Conservation (phyloP, 2,797 vertebrate species). For the Graptemys geographica region DNA sequence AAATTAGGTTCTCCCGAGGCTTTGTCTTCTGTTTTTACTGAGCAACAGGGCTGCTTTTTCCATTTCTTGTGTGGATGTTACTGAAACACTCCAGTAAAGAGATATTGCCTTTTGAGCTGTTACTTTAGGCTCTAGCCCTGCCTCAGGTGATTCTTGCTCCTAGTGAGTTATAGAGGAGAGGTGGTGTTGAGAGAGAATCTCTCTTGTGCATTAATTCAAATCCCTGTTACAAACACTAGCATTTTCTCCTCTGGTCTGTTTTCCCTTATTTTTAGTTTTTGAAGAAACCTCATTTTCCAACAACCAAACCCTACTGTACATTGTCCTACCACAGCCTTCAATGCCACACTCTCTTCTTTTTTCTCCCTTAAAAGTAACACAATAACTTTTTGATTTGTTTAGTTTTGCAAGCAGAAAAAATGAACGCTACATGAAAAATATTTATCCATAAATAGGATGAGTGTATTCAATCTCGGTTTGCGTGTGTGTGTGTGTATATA, state of each 20-base stretch:
- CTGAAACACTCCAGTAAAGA: background rate
- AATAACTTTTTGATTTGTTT: conserved; percentile 60
- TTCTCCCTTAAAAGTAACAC: conserved; percentile 34
- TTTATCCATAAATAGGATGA: background rate
- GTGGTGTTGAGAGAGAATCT: conserved; percentile 47
- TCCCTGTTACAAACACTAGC: background rate
- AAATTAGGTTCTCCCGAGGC: background rate
- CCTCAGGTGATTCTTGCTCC: conserved; percentile 23
- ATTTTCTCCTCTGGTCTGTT: background rate
- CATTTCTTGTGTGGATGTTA: background rate
- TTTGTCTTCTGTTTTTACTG: background rate
- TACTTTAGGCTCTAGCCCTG: conserved; percentile 20
- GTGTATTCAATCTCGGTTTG: background rate
- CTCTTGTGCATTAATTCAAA: conserved; percentile 4
- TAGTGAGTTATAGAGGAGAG: conserved; percentile 37
- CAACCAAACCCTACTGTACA: conserved; percentile 35
- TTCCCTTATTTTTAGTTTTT: conserved; percentile 31
- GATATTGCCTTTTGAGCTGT: background rate
- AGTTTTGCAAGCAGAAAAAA: background rate
- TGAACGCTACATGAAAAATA: background rate
- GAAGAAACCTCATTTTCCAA: background rate
- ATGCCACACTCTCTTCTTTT: background rate
- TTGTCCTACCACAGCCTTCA: conserved; percentile 24
- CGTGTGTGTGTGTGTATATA: accelerated
- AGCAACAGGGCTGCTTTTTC: background rate